Evolutionary conservation across 2,113 vertebrate species (phyloP).

Genomic region (Oriolus oriolus): DNA sequence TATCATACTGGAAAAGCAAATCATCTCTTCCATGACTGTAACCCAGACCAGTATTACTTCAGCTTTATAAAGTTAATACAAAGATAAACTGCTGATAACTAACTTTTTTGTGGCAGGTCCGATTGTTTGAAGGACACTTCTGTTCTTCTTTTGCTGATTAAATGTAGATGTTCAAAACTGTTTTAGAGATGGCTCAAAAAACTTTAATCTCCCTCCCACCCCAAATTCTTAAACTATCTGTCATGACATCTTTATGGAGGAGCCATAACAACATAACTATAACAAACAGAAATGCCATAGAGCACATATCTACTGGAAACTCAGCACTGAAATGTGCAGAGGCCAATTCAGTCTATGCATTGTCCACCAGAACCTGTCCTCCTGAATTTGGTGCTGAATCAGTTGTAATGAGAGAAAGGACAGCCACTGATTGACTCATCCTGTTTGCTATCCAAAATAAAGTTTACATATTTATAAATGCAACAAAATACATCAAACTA

Average conservation of each 20-base stretch:
- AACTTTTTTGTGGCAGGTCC: neutral
- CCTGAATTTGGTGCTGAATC: neutral
- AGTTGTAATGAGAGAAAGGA: neutral
- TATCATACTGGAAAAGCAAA: neutral
- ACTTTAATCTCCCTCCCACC: neutral
- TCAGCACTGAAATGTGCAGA: neutral
- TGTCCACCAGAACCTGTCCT: neutral
- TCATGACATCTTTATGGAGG: neutral
- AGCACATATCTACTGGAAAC: neutral
- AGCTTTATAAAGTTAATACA: neutral
- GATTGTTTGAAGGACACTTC: neutral
- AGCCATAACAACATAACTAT: neutral
- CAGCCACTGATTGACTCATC: neutral
- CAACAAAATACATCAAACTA: neutral
- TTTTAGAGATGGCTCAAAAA: neutral
- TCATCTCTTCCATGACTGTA: neutral
- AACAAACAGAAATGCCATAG: neutral
- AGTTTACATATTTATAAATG: neutral
- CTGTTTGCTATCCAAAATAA: neutral
- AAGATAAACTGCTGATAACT: neutral
- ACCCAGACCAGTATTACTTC: neutral
- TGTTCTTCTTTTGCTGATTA: neutral
- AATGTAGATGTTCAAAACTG: neutral
- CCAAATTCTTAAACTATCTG: neutral
- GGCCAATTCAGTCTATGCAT: accelerated